Percentiles rank a stretch among this genome's conserved stretches.
Evolutionary conservation across 1,140 invertebrate species (phyloP).

Genomic region (Semibalanus balanoides): DNA sequence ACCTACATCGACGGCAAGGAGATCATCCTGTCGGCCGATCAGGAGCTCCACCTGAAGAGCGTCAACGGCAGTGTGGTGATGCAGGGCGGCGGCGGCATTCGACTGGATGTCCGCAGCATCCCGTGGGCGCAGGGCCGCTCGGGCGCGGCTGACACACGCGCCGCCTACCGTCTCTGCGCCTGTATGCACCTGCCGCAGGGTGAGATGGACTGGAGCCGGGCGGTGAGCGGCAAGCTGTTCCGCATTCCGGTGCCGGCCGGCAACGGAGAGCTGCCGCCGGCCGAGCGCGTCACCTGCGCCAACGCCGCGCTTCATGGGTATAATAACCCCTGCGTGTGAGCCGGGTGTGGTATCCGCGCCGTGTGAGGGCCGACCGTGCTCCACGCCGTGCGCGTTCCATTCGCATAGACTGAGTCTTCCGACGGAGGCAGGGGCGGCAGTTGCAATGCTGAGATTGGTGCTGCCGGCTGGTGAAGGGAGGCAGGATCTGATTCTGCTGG

Average conservation of each 20-base stretch:
- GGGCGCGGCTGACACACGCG: slow-evolving; percentile 24
- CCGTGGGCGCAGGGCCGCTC: slow-evolving; percentile 38
- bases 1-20: slow-evolving; percentile 42
- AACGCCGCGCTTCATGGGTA: slow-evolving; percentile 33
- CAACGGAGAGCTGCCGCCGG: slow-evolving; percentile 29
- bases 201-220: too few relatives aligned
- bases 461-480: too few relatives aligned
- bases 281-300: slow-evolving; percentile 34
- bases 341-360: too few relatives aligned
- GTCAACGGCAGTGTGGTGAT: slow-evolving; percentile 60
- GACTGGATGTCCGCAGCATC: slow-evolving; percentile 52
- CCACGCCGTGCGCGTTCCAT: not conserved
- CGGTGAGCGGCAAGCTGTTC: slow-evolving; percentile 50
- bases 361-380: not conserved
- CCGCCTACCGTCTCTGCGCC: slow-evolving; percentile 25
- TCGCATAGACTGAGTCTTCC: not conserved
- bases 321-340: slow-evolving; percentile 48
- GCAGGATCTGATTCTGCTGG: too few relatives aligned
- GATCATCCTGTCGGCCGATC: slow-evolving; percentile 53
- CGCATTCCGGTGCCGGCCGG: slow-evolving; percentile 46
- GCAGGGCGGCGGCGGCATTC: slow-evolving; percentile 50
- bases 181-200: not conserved
- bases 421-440: not conserved
- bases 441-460: too few relatives aligned
- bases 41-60: slow-evolving; percentile 60